These are phyloP conservation scores for Lithobates pipiens DNA, from an alignment of 2,797 vertebrate genomes.

Conservation along the genomic window DNA sequence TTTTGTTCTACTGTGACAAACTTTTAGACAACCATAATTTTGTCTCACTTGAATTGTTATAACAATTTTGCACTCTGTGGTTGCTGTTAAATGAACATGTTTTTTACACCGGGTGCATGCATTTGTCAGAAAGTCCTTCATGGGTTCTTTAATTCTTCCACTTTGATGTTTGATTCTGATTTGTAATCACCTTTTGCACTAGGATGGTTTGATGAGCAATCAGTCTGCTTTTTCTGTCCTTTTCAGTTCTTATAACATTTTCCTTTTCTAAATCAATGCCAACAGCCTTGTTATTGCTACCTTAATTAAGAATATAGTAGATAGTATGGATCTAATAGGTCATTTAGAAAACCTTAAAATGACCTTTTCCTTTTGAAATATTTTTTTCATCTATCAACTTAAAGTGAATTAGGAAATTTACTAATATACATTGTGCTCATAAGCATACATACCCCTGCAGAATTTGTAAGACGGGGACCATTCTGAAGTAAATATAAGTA, in stretches of 20 bases:
- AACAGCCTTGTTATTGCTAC: not conserved
- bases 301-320: not conserved
- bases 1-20: conserved; percentile 17
- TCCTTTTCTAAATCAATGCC: conserved; percentile 25
- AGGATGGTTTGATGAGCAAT: conserved; percentile 43
- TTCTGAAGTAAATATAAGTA: too few species aligned
- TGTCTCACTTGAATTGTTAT: conserved; percentile 44
- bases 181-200: conserved; percentile 42
- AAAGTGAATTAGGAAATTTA: not conserved
- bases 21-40: conserved; percentile 32
- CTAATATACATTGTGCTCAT: not conserved
- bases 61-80: conserved; percentile 10
- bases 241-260: conserved; percentile 25
- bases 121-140: conserved; percentile 41
- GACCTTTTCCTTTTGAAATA: not conserved
- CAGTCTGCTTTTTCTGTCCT: conserved; percentile 23
- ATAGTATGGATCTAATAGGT: not conserved
- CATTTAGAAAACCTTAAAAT: not conserved
- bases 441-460: too few species aligned
- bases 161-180: conserved; percentile 50
- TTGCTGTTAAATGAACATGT: conserved; percentile 35
- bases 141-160: conserved; percentile 43
- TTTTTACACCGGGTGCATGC: not conserved
- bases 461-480: too few species aligned
- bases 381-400: too few species aligned